A percentile compares a stretch with the other conserved stretches of the same genome.
phyloP scores from a whole-genome alignment of 2,888 invertebrate species.

The Ophion ventricosus region DNA sequence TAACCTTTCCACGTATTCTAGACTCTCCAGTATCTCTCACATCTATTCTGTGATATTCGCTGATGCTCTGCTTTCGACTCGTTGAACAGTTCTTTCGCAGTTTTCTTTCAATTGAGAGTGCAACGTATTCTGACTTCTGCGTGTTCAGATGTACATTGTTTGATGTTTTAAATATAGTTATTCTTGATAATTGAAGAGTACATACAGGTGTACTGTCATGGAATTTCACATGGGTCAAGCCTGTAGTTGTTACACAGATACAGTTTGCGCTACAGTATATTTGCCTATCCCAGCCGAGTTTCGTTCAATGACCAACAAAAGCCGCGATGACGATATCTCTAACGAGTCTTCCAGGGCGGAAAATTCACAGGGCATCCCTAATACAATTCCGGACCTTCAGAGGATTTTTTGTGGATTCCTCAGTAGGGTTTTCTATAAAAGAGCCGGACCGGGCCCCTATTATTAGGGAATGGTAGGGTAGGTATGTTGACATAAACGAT shows the following conservation, averaged over 20 bases:
- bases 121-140: not conserved
- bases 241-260: not conserved
- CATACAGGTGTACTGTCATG: not conserved
- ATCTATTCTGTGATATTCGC: not conserved
- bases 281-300: not conserved
- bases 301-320: not conserved
- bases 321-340: too few species aligned
- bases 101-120: not conserved
- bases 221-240: not conserved
- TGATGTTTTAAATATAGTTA: not conserved
- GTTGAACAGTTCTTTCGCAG: not conserved
- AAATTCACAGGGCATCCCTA: too few species aligned
- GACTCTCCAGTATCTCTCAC: not conserved
- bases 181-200: not conserved
- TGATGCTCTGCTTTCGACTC: not conserved
- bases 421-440: too few species aligned
- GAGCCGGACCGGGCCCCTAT: too few species aligned
- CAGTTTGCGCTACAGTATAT: not conserved
- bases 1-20: not conserved
- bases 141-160: not conserved
- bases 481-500: too few species aligned
- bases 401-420: too few species aligned
- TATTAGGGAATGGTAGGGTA: too few species aligned
- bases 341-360: too few species aligned
- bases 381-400: too few species aligned